Evolutionary conservation across 2,113 vertebrate genomes (phyloP).

Genomic region (Peucedramus taeniatus): DNA sequence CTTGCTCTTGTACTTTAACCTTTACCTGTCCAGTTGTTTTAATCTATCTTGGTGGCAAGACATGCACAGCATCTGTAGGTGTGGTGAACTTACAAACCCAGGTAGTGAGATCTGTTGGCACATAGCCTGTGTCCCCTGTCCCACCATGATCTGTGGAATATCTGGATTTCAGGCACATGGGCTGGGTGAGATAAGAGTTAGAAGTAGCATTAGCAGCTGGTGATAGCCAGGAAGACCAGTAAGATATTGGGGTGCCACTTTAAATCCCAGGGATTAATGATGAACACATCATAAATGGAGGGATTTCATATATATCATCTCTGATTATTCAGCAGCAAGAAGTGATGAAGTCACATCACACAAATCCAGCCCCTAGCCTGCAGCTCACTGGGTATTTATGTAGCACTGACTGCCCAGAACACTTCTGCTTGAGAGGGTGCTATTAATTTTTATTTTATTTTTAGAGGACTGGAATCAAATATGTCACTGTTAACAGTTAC

Average conservation of each 20-base stretch:
- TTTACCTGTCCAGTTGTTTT: background rate
- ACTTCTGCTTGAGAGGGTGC: background rate
- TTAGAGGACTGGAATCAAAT: background rate
- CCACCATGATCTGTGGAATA: background rate
- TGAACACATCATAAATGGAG: background rate
- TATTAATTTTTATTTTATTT: conserved; percentile 29
- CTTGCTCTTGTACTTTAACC: background rate
- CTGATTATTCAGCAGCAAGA: background rate
- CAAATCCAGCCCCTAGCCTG: background rate
- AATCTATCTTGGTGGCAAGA: background rate
- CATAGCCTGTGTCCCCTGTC: background rate
- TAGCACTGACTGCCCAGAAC: background rate
- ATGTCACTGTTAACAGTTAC: background rate
- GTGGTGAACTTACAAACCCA: background rate
- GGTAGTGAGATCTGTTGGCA: background rate
- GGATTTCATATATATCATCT: background rate
- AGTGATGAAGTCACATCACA: background rate
- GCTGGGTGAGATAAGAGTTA: background rate
- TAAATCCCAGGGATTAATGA: background rate
- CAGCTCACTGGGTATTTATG: background rate
- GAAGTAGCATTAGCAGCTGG: background rate
- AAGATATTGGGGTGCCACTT: background rate
- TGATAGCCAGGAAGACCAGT: background rate
- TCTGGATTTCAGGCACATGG: background rate
- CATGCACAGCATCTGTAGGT: background rate